Evolutionary conservation across 2,113 vertebrate species (phyloP).

Genomic region (Agapornis roseicollis): DNA sequence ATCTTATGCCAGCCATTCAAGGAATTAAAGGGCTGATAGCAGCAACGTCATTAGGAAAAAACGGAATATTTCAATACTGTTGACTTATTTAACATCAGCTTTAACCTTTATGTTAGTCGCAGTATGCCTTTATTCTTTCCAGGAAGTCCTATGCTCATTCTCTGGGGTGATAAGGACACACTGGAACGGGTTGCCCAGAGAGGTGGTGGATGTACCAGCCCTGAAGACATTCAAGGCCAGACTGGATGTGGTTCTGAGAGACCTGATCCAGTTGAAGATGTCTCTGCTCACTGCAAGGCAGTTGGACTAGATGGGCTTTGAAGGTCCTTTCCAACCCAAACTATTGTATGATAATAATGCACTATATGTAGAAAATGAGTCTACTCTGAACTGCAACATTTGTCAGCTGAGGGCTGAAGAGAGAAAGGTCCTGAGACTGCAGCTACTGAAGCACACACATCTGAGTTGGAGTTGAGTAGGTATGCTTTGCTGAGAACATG

Average conservation of each 20-base stretch:
- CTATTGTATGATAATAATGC: neutral
- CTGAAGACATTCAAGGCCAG: neutral
- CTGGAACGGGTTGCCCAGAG: neutral
- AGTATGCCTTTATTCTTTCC: neutral
- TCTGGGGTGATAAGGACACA: neutral
- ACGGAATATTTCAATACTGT: neutral
- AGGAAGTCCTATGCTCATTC: neutral
- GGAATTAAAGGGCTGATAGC: neutral
- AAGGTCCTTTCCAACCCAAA: neutral
- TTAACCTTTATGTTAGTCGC: neutral
- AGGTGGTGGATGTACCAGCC: neutral
- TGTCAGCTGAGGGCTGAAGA: neutral
- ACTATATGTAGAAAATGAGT: neutral
- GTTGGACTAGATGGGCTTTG: neutral
- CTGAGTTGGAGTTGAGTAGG: neutral
- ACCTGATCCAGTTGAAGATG: neutral
- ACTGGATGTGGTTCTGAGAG: neutral
- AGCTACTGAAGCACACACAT: neutral
- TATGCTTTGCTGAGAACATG: neutral
- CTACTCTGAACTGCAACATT: neutral
- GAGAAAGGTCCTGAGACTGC: neutral
- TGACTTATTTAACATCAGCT: neutral
- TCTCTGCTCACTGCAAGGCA: neutral
- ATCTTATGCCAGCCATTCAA: neutral
- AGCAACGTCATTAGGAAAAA: neutral